Percentiles rank a stretch among this genome's conserved stretches.
Conservation (phyloP, 2,888 invertebrate species). For the Atethmia centrago region DNA sequence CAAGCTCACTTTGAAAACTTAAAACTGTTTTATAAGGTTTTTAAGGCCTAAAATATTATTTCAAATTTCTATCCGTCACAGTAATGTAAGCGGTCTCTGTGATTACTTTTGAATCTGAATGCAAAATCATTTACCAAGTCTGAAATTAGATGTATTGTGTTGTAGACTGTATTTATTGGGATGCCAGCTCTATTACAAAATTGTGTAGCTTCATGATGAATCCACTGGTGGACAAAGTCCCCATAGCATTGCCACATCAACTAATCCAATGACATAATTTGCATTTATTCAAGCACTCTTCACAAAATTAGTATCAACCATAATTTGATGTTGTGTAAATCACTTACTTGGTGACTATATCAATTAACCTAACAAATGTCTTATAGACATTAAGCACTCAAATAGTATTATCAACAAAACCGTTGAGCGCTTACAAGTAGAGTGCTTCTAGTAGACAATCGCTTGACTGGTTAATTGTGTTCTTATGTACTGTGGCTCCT, state of each 20-base stretch:
- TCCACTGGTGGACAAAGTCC: background rate
- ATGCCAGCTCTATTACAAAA: background rate
- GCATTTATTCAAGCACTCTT: slow-evolving; percentile 15
- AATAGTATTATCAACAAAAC: background rate
- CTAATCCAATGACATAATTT: background rate
- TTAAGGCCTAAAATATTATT: slow-evolving; percentile 65
- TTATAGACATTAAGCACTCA: background rate
- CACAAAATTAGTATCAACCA: background rate
- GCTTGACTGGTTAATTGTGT: background rate
- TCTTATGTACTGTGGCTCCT: slow-evolving; percentile 14
- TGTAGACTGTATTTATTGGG: slow-evolving; percentile 57
- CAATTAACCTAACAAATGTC: background rate
- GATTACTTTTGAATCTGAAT: slow-evolving; percentile 63
- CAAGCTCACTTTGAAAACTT: slow-evolving; percentile 35
- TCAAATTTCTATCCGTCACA: slow-evolving; percentile 65
- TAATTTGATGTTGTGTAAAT: slow-evolving; percentile 16
- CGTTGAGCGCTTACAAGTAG: background rate
- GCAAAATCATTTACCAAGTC: slow-evolving; percentile 63
- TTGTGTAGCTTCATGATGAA: background rate
- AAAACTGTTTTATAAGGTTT: slow-evolving; percentile 59
- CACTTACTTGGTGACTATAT: background rate
- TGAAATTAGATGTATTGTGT: slow-evolving; percentile 53
- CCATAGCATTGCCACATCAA: background rate
- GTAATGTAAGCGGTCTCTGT: slow-evolving; percentile 60
- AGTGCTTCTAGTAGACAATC: background rate